Evolutionary conservation across 2,797 vertebrate species (phyloP), one percentile per base, ranked within the genome.

Genomic region (Gephyroberyx darwinii): DNA sequence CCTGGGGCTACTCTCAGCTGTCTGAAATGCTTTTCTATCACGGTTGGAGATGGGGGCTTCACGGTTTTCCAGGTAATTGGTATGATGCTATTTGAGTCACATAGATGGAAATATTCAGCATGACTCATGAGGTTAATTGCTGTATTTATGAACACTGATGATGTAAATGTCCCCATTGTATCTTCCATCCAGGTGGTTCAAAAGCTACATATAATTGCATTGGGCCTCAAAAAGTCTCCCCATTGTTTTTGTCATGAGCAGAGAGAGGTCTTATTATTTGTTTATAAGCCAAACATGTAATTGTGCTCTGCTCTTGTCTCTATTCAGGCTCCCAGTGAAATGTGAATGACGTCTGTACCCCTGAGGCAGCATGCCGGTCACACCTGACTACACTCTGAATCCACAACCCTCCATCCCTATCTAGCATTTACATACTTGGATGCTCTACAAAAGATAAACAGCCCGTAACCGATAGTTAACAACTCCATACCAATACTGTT

Each of bases 311-410:
- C 8, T 20, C 9, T 51, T 66, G 10, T 52, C 20, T 52, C 19
- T 65, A 86, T 85, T 86, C 62, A 52, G 81, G 51, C 75, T 68
- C 31, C 35, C 74, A 39, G 78, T 6, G 56, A 77, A 83, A 87
- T 83, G 68, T 71, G 77, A 84, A 76, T 65, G 77, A 55, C 0
- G 53, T 63, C 64, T 67, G 47, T 16, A 52, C 75, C 80, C 73
- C 69, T 4, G 51, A 45, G 77, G 78, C 71, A 65, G 70, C 81
- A 48, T 61, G 33, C 65, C 73, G 53, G 55, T 82, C 75, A 62
- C 69, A 85, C 56, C 72, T 67, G 71, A 86, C 83, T 61, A 67
- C 58, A 53, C 62, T 60, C 26, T 22, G 50, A 75, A 61, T 59
- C 48, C 47, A 45, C 62, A 17, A 64, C 39, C 48, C 41, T 76